A percentile compares a stretch with the other conserved stretches of the same genome.
These are phyloP conservation scores for Urocyon cinereoargenteus DNA, from an alignment of 2,797 vertebrate species.

Conservation along the genomic window DNA sequence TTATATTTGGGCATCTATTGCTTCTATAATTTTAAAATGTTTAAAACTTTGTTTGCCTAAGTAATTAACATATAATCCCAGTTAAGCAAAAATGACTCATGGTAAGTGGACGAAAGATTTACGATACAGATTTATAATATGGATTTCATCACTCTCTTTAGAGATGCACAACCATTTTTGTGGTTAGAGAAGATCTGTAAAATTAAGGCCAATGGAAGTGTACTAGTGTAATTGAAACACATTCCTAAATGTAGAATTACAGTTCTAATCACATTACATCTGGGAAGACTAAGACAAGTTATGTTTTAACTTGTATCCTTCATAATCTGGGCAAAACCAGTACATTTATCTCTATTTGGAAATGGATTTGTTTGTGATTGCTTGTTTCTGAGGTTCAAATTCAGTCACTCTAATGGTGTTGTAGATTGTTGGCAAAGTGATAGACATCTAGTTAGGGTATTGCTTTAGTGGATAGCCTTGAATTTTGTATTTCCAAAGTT, in stretches of 20 bases:
- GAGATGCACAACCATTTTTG: constrained; percentile 44
- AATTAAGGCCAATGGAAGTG: constrained; percentile 46
- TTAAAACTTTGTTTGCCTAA: not conserved
- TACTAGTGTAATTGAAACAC: not conserved
- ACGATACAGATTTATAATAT: constrained; percentile 9
- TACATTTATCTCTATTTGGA: constrained; percentile 13
- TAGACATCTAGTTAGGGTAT: not conserved
- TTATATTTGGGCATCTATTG: not conserved
- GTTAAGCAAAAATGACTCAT: constrained; percentile 17
- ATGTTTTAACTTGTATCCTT: constrained; percentile 58
- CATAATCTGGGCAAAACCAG: constrained; percentile 22
- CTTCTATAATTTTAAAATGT: constrained; percentile 31
- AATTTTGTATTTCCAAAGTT: constrained; percentile 32
- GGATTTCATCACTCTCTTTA: not conserved
- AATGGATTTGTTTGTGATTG: constrained; percentile 37
- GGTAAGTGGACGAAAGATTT: constrained; percentile 26
- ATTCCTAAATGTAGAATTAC: constrained; percentile 21
- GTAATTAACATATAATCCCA: not conserved
- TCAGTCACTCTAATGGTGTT: not conserved
- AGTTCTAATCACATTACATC: constrained; percentile 40
- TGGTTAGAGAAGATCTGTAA: constrained; percentile 29
- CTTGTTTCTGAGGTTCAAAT: constrained; percentile 31
- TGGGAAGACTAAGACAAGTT: constrained; percentile 5
- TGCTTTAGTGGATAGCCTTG: constrained; percentile 10
- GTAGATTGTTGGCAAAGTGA: not conserved